phyloP scores from a whole-genome alignment of 2,113 vertebrate genomes.

The Leucosticte australis region DNA sequence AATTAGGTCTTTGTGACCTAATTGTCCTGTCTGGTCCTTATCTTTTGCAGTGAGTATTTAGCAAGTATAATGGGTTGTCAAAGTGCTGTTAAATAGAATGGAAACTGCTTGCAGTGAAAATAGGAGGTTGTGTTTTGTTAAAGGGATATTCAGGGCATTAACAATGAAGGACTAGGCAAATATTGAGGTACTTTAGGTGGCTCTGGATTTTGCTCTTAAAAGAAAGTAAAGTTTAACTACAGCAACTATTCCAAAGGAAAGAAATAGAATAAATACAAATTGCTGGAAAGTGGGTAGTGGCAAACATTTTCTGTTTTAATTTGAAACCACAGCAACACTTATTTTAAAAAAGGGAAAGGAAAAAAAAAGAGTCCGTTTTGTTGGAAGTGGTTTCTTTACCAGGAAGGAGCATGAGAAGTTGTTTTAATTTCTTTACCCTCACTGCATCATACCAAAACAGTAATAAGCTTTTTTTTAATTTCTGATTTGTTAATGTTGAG shows the following conservation, averaged over 20 bases:
- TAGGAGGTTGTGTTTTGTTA: not conserved
- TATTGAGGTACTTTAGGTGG: not conserved
- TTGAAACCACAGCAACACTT: not conserved
- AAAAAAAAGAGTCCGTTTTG: not conserved
- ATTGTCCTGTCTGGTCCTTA: not conserved
- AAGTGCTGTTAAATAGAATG: not conserved
- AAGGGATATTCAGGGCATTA: not conserved
- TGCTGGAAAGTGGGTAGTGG: not conserved
- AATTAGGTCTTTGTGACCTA: not conserved
- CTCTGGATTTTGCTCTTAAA: not conserved
- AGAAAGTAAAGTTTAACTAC: not conserved
- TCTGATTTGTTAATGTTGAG: not conserved
- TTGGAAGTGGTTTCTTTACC: not conserved
- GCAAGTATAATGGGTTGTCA: not conserved
- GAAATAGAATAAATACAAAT: not conserved
- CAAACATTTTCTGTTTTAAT: not conserved
- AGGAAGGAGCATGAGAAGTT: not conserved
- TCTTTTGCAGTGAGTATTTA: not conserved
- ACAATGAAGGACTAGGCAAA: not conserved
- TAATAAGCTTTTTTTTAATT: not conserved
- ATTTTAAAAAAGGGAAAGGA: accelerated
- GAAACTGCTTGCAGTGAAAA: not conserved
- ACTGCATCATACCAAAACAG: not conserved
- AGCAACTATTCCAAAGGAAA: not conserved
- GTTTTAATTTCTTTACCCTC: not conserved